phyloP scores from a whole-genome alignment of 2,888 invertebrate species.

The Calameuta idolon region DNA sequence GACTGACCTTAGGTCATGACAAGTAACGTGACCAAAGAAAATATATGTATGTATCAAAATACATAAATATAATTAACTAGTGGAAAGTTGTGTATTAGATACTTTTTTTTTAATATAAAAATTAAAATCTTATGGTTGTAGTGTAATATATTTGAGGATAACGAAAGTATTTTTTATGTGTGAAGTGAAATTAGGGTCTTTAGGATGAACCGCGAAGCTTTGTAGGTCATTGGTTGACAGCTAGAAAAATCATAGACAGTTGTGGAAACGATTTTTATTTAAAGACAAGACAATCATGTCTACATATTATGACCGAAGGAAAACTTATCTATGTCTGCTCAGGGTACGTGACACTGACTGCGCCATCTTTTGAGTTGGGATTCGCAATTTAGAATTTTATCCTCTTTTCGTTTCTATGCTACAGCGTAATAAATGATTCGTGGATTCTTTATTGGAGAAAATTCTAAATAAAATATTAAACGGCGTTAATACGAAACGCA shows the following conservation, averaged over 20 bases:
- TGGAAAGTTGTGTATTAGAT: background rate
- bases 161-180: background rate
- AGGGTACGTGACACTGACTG: background rate
- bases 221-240: background rate
- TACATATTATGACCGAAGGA: background rate
- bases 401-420: too few relatives aligned
- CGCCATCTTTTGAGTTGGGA: background rate
- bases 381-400: background rate
- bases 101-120: background rate
- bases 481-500: background rate
- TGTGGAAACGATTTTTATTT: background rate
- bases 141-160: background rate
- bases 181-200: background rate
- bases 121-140: too few relatives aligned
- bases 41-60: too few relatives aligned
- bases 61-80: background rate
- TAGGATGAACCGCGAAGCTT: background rate
- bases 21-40: too few relatives aligned
- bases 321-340: background rate
- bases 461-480: background rate
- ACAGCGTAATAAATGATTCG: too few relatives aligned
- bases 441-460: background rate
- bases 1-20: background rate
- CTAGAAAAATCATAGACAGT: background rate
- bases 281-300: background rate